These are phyloP conservation scores for Molanna angustata DNA, from an alignment of 2,888 invertebrate species.

Conservation along the genomic window DNA sequence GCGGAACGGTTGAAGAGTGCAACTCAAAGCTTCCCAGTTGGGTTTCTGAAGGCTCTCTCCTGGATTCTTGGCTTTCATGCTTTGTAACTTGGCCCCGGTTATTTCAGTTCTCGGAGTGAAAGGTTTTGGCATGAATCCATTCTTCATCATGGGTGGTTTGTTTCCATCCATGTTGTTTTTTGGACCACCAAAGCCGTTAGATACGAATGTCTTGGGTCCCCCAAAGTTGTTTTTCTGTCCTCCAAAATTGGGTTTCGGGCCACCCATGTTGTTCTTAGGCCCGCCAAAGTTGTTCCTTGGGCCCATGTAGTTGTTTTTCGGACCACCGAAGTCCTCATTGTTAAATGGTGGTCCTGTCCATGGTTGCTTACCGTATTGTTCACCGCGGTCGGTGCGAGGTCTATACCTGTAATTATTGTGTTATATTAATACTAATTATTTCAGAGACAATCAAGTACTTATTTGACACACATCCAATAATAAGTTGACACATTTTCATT, in stretches of 20 bases:
- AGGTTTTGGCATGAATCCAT: slow-evolving; percentile 38
- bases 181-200: slow-evolving; percentile 52
- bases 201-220: slow-evolving; percentile 51
- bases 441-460: too few relatives aligned
- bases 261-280: slow-evolving; percentile 44
- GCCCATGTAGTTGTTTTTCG: slow-evolving; percentile 47
- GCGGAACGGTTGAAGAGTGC: slow-evolving; percentile 73
- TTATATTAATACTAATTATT: too few relatives aligned
- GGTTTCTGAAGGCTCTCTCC: slow-evolving; percentile 74
- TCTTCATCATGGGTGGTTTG: slow-evolving; percentile 35
- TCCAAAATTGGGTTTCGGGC: slow-evolving; percentile 36
- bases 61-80: slow-evolving; percentile 68
- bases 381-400: slow-evolving; percentile 62
- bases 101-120: slow-evolving; percentile 47
- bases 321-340: slow-evolving; percentile 41
- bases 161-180: slow-evolving; percentile 40
- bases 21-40: slow-evolving; percentile 71
- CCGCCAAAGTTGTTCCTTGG: slow-evolving; percentile 47
- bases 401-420: slow-evolving; percentile 47
- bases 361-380: slow-evolving; percentile 60
- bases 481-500: too few relatives aligned
- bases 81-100: slow-evolving; percentile 56
- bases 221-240: slow-evolving; percentile 47
- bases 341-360: slow-evolving; percentile 43
- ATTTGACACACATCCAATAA: too few relatives aligned